Conservation (phyloP, 2,113 vertebrate species). For the Nyctibius bracteatus region DNA sequence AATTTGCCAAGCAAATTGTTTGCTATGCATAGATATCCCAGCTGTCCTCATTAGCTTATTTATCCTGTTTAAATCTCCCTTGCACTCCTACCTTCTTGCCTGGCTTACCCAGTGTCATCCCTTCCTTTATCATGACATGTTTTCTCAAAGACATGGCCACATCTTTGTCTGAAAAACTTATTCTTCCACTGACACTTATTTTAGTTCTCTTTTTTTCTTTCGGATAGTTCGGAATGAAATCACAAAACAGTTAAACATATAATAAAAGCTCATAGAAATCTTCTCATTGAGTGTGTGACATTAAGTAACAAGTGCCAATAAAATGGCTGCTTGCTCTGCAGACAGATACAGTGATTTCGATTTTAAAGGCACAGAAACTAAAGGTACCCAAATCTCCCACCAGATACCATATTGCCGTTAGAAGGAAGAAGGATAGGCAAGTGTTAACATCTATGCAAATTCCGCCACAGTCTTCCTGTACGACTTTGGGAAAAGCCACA, state of each 20-base stretch:
- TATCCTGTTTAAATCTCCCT: conserved; percentile 34
- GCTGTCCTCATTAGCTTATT: conserved; percentile 54
- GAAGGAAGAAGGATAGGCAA: neutral
- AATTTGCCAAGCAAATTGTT: conserved; percentile 55
- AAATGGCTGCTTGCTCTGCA: conserved; percentile 35
- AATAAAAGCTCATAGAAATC: neutral
- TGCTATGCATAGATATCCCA: conserved; percentile 54
- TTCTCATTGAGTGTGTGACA: neutral
- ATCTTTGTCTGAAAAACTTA: neutral
- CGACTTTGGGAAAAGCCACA: neutral
- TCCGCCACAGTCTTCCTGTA: neutral
- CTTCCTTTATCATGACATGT: neutral
- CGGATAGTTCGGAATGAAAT: neutral
- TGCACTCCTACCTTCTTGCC: conserved; percentile 9
- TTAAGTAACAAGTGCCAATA: neutral
- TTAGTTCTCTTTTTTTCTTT: neutral
- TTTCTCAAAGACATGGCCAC: neutral
- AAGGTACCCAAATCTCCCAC: neutral
- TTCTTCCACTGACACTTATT: neutral
- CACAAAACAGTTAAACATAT: neutral
- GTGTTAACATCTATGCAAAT: neutral
- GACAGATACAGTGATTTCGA: neutral
- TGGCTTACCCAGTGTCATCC: neutral
- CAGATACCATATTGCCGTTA: neutral
- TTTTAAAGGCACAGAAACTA: neutral